Base-by-base conservation (phyloP, 2,113 vertebrate species). In the Hydrochoerus hydrochaeris region DNA sequence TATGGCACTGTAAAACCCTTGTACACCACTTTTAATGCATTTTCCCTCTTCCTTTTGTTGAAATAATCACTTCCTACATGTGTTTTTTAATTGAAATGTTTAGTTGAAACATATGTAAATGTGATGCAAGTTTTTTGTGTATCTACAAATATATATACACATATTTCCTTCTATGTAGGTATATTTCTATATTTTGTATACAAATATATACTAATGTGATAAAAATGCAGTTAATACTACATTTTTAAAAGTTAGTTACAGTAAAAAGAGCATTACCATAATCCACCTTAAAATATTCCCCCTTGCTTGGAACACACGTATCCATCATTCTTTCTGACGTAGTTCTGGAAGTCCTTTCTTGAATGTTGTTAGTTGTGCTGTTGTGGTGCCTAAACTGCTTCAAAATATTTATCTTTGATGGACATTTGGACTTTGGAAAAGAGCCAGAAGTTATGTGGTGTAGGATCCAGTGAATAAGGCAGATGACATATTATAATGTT, bases 21-120 rank as follows among this genome's bases (percentile, higher is more conserved):
- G 5, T 49, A 5, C 63, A 65, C 9, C 85, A 1, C 44, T 85
- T 11, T 83, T 46, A 96, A 60, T 12, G 2, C 1, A 57, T 81
- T 93, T 85, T 44, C 32, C 4, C 2, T 62, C 1, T 7, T 71
- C 11, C 44, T 49, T 83, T 4, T 90, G 7, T 63, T 75, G 2
- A 94, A 78, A 86, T 86, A 58, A 46, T 71, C 26, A 44, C 30
- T 88, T 85, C 20, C 7, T 80, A 83, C 46, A 82, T 65, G 3
- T 83, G 65, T 38, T 63, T 88, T 65, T 78, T 88, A 35, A 78
- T 13, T 78, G 30, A 78, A 78, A 78, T 52, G 6, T 78, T 49
- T 32, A 52, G 30, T 28, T 77, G 26, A 46, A 77, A 77, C 17
- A 9, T 69, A 69, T 20, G 46, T 35, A 32, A 65, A 26, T 85